Base-by-base conservation (phyloP, 1,140 invertebrate species). In the Bombus difficillimus region DNA sequence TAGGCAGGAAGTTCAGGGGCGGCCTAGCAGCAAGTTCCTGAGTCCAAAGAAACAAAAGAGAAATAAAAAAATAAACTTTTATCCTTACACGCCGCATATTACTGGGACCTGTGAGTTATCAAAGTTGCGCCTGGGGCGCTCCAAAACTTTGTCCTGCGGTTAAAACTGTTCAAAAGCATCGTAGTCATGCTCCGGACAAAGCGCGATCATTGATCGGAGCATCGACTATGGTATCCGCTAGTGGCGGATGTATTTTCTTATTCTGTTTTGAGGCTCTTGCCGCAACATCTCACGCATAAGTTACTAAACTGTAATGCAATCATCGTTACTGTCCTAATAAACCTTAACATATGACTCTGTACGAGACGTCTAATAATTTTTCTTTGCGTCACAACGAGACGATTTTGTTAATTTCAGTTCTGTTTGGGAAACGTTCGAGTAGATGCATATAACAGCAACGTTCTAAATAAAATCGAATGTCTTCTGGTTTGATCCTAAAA, bases 191-290 rank as follows among this genome's bases (percentile, higher is more conserved):
- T 73, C 76, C 91, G 89, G 76, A 84, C 86, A 84, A 91, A 72
- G 83, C 75, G 79, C 47, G 66, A 62, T 47, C 80, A 81, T 87
- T 91, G 90, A 84, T 79, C 83, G 81, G 81, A 47, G 80, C 90
- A 91, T 83, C 85, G 88, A 90, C 90, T 91, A 86, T 87, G 91
- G 88, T 93, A 93, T 94, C 90, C 90, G 88, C 90, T 81, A 83
- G 83, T 34, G 78, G 90, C 90, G 91, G 92, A 93, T 93, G 92
- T 94, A 94, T 94, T 94, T 94, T 94, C 92, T 93, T 94, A 94
- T 93, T 94, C 92, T 93, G 93, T 92, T 93, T 94, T 93, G 92
- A 89, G 86, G 86, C 88, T 92, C 92, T 92, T 91, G 92, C 92
- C 92, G 85, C 81, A 83, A 92, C 89, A 90, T 93, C 92, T 90